Conservation (phyloP, 2,888 invertebrate genomes). For the Agrypnus murinus region DNA sequence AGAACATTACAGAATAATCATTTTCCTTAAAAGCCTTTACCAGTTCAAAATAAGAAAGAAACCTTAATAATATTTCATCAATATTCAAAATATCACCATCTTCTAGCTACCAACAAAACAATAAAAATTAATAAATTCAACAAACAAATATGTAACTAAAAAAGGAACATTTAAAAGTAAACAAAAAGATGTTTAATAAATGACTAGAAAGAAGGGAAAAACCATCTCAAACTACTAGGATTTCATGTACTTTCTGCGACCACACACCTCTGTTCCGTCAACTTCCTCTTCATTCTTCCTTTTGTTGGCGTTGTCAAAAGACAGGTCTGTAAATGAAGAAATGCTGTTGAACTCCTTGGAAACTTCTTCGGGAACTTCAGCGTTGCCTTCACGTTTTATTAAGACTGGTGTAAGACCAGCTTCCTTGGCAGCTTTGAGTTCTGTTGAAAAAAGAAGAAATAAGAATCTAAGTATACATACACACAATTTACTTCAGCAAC, state of each 20-base stretch:
- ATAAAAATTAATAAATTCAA: neutral
- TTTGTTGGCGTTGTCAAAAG: slow-evolving; percentile 63
- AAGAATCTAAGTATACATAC: too few relatives aligned
- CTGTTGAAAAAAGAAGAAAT: slow-evolving; percentile 76
- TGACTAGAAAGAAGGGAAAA: slow-evolving; percentile 3
- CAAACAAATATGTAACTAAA: neutral
- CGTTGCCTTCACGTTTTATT: slow-evolving; percentile 87
- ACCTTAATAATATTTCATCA: slow-evolving; percentile 39
- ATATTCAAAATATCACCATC: neutral
- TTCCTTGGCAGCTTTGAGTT: slow-evolving; percentile 86
- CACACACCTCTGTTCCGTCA: slow-evolving; percentile 65
- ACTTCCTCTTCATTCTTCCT: slow-evolving; percentile 66
- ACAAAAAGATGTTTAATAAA: neutral
- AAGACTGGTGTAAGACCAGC: slow-evolving; percentile 83
- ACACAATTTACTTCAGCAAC: too few relatives aligned
- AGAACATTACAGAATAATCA: neutral
- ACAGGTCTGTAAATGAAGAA: slow-evolving; percentile 77
- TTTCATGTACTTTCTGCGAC: slow-evolving; percentile 45
- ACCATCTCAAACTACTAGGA: neutral
- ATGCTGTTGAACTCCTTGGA: slow-evolving; percentile 74
- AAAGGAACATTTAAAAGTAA: slow-evolving; percentile 2
- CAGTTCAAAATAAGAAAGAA: slow-evolving; percentile 19
- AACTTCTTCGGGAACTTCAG: slow-evolving; percentile 77
- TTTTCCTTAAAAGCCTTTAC: neutral
- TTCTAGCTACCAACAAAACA: neutral